Evolutionary conservation across 1,140 invertebrate species (phyloP).

Genomic region (Ips typographus): DNA sequence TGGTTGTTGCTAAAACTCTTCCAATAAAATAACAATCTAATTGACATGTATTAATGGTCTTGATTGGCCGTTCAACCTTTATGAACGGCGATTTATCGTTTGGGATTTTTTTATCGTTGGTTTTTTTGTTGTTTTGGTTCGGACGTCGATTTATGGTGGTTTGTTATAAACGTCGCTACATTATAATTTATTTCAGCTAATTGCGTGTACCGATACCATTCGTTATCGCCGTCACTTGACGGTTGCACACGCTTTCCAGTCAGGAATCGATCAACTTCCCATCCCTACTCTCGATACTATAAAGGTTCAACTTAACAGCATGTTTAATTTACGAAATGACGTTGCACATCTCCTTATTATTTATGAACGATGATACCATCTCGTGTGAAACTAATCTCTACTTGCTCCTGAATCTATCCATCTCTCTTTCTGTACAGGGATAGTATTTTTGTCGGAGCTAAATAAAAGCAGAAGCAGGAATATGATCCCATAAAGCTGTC

Average conservation of each 20-base stretch:
- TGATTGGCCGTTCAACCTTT: constrained; percentile 28
- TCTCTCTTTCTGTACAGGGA: no score
- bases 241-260: no score
- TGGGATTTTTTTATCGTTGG: constrained; percentile 27
- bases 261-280: no score
- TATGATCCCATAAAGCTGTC: constrained; percentile 21
- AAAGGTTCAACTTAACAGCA: constrained; percentile 4
- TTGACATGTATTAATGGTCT: constrained; percentile 40
- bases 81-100: constrained; percentile 26
- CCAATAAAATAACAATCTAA: constrained; percentile 34
- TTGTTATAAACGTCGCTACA: constrained; percentile 25
- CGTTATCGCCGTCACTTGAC: constrained; percentile 15
- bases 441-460: not conserved
- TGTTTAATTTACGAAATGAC: constrained; percentile 26
- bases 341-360: constrained; percentile 5
- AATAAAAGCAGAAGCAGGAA: constrained; percentile 9
- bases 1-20: constrained; percentile 11
- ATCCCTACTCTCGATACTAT: no score
- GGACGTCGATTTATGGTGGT: constrained; percentile 28
- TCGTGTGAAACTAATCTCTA: no score
- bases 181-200: constrained; percentile 33
- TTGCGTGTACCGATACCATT: constrained; percentile 30
- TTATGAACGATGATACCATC: no score
- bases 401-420: no score
- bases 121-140: constrained; percentile 3